Conservation (phyloP, 1,140 invertebrate genomes). For the Magallana ariakensis region DNA sequence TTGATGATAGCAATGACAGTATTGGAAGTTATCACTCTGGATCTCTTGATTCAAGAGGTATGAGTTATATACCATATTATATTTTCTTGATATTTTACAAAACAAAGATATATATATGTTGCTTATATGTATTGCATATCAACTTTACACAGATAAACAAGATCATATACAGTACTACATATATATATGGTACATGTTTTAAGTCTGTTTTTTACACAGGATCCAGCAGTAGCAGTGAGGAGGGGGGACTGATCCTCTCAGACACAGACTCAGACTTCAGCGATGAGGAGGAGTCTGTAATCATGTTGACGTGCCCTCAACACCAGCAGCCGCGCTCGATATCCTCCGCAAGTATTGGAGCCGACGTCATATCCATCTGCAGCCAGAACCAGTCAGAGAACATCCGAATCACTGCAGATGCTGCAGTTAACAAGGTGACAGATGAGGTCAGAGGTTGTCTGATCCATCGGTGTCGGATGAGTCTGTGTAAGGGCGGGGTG, state of each 20-base stretch:
- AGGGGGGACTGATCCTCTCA: slow-evolving; percentile 38
- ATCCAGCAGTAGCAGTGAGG: slow-evolving; percentile 53
- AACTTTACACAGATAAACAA: too few relatives aligned
- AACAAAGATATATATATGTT: too few relatives aligned
- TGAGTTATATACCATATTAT: not conserved
- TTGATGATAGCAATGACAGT: slow-evolving; percentile 47
- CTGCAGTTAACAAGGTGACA: slow-evolving; percentile 59
- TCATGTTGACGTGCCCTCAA: slow-evolving; percentile 71
- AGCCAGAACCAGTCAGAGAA: slow-evolving; percentile 70
- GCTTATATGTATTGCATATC: too few relatives aligned
- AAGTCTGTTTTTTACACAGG: not conserved
- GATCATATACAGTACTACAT: too few relatives aligned
- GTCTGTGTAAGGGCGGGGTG: slow-evolving; percentile 70
- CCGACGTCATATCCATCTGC: slow-evolving; percentile 69
- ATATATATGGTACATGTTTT: too few relatives aligned
- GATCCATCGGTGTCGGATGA: slow-evolving; percentile 72
- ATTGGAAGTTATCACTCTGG: slow-evolving; percentile 53
- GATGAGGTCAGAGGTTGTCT: slow-evolving; percentile 68
- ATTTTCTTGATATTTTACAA: too few relatives aligned
- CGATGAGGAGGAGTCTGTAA: slow-evolving; percentile 71
- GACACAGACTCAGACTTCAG: slow-evolving; percentile 65
- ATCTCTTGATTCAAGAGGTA: slow-evolving; percentile 40
- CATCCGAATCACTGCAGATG: slow-evolving; percentile 59
- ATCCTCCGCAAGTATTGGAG: slow-evolving; percentile 60
- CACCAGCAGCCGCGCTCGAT: slow-evolving; percentile 64